phyloP scores from a whole-genome alignment of 2,888 invertebrate species.

The Flexamia atlantica region DNA sequence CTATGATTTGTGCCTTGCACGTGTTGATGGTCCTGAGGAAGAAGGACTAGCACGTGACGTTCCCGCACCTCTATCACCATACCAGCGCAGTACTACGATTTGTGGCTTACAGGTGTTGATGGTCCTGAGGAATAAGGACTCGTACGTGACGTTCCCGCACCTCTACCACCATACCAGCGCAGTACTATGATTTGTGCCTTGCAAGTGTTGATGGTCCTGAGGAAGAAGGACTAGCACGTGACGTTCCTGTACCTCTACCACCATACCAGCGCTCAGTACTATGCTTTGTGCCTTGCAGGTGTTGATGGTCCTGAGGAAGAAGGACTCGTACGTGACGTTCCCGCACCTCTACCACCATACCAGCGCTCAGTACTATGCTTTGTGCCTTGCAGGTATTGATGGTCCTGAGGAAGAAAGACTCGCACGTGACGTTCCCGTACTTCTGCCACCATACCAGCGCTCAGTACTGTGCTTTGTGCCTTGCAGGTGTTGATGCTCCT shows the following conservation, averaged over 20 bases:
- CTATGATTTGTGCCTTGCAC: conserved; percentile 64
- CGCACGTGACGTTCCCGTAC: conserved; percentile 91
- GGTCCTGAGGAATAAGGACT: conserved; percentile 91
- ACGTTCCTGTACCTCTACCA: conserved; percentile 93
- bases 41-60: conserved; percentile 91
- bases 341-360: conserved; percentile 94
- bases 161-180: conserved; percentile 92
- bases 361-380: conserved; percentile 84
- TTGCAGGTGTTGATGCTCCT: conserved; percentile 86
- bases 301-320: conserved; percentile 93
- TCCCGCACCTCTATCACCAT: conserved; percentile 94
- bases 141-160: conserved; percentile 91
- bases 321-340: conserved; percentile 90
- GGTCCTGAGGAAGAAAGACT: conserved; percentile 91
- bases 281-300: conserved; percentile 76
- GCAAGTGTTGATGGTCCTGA: conserved; percentile 87
- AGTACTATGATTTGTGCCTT: conserved; percentile 74
- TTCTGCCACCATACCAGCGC: conserved; percentile 91
- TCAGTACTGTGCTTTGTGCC: conserved; percentile 77
- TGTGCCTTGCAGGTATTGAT: conserved; percentile 81
- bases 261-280: conserved; percentile 86
- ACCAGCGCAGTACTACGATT: conserved; percentile 86
- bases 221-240: conserved; percentile 93
- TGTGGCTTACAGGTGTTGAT: conserved; percentile 90
- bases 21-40: conserved; percentile 93